A percentile compares a stretch with the other conserved stretches of the same genome.
These are phyloP conservation scores for Strigops habroptila DNA, from an alignment of 2,113 vertebrate genomes.

Conservation along the genomic window DNA sequence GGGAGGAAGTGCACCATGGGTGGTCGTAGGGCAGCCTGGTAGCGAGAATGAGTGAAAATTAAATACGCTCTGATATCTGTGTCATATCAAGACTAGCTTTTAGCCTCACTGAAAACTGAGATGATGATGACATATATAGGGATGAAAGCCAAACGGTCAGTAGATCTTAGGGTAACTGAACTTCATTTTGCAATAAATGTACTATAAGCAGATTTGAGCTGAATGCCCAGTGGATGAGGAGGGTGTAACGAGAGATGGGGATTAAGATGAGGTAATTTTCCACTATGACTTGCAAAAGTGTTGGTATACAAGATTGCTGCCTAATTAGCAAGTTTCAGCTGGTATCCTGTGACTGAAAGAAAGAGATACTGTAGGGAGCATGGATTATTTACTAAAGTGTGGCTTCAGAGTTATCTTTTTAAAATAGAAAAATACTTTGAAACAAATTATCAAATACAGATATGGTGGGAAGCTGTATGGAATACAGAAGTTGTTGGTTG, in stretches of 20 bases:
- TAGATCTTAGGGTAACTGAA: background rate
- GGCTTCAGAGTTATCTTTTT: background rate
- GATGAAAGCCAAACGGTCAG: background rate
- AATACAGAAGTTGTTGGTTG: background rate
- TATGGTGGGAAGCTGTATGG: background rate
- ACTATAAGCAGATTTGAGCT: background rate
- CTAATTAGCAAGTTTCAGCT: background rate
- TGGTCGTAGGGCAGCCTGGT: background rate
- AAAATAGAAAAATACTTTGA: background rate
- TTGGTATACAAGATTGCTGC: background rate
- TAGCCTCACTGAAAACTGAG: background rate
- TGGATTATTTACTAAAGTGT: background rate
- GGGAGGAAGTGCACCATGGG: background rate
- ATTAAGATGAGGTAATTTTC: background rate
- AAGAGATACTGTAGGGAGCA: background rate
- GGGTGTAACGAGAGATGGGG: background rate
- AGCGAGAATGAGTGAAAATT: background rate
- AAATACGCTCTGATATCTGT: background rate
- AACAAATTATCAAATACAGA: background rate
- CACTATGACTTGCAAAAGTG: background rate
- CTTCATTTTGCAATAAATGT: constrained; percentile 17
- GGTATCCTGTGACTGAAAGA: background rate
- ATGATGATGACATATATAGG: background rate
- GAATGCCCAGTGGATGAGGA: background rate
- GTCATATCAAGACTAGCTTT: background rate